A percentile compares a stretch with the other conserved stretches of the same genome.
phyloP scores from a whole-genome alignment of 2,888 invertebrate species.

The Sarcophaga variegata region DNA sequence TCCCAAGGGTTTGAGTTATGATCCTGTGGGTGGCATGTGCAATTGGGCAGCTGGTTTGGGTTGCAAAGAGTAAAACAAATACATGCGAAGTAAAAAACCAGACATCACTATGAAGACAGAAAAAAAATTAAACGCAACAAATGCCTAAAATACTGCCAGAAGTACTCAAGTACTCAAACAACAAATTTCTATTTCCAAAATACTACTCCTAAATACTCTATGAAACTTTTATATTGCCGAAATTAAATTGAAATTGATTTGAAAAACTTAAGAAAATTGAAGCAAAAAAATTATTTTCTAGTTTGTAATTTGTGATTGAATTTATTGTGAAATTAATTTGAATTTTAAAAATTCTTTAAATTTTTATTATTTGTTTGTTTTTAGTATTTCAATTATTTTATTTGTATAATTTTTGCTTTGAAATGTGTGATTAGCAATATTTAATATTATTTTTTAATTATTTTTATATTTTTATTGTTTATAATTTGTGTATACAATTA shows the following conservation, averaged over 20 bases:
- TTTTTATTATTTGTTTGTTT: background rate
- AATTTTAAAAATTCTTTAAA: slow-evolving; percentile 6
- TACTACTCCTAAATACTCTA: slow-evolving; percentile 29
- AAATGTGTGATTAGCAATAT: slow-evolving; percentile 57
- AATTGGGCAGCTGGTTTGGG: slow-evolving; percentile 93
- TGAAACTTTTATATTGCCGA: slow-evolving; percentile 22
- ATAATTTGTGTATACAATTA: slow-evolving; percentile 37
- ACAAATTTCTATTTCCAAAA: slow-evolving; percentile 24
- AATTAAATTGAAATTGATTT: background rate
- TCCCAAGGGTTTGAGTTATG: slow-evolving; percentile 92
- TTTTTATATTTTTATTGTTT: slow-evolving; percentile 44
- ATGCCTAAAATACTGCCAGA: slow-evolving; percentile 54
- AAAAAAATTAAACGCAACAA: slow-evolving; percentile 30
- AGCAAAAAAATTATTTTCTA: background rate
- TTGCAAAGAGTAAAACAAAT: slow-evolving; percentile 84
- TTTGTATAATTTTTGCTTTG: slow-evolving; percentile 20
- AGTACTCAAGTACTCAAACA: slow-evolving; percentile 22
- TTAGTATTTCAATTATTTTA: slow-evolving; percentile 3
- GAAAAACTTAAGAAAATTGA: background rate
- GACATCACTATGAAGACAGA: background rate
- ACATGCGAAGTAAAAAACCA: background rate
- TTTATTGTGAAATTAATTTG: slow-evolving; percentile 15
- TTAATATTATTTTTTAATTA: slow-evolving; percentile 48
- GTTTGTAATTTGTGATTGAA: slow-evolving; percentile 38
- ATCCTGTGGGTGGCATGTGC: slow-evolving; percentile 94